Conservation (phyloP, 2,797 vertebrate species). For the Perodicticus potto region DNA sequence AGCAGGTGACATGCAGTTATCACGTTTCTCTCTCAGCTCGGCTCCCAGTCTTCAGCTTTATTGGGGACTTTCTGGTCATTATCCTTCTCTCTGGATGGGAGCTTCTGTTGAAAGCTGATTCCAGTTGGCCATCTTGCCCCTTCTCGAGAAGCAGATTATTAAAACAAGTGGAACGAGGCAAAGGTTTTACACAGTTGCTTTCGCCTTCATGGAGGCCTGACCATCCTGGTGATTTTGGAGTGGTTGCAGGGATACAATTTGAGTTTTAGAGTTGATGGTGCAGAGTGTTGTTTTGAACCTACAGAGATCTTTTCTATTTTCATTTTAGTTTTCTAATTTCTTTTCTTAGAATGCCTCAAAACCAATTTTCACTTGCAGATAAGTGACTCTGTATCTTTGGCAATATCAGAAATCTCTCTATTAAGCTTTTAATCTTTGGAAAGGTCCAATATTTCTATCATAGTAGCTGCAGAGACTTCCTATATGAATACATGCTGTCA, state of each 20-base stretch:
- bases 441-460: neutral
- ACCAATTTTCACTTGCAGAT: neutral
- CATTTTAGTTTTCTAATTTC: neutral
- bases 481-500: neutral
- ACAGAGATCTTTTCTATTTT: neutral
- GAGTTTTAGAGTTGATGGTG: too few species aligned
- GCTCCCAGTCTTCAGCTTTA: too few species aligned
- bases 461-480: neutral
- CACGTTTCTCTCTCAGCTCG: too few species aligned
- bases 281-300: too few species aligned
- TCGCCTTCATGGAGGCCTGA: neutral
- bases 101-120: too few species aligned
- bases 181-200: neutral
- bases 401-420: neutral
- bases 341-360: neutral
- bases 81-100: too few species aligned
- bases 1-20: too few species aligned
- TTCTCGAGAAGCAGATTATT: conserved; percentile 11
- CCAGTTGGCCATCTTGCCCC: too few species aligned
- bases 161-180: neutral
- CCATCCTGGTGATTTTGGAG: neutral
- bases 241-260: too few species aligned
- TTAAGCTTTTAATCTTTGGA: conserved; percentile 27
- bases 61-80: too few species aligned
- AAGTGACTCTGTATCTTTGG: neutral